Evolutionary conservation across 1,140 invertebrate species (phyloP), one percentile per base, ranked within the genome.

Genomic region (Cydia strobilella): DNA sequence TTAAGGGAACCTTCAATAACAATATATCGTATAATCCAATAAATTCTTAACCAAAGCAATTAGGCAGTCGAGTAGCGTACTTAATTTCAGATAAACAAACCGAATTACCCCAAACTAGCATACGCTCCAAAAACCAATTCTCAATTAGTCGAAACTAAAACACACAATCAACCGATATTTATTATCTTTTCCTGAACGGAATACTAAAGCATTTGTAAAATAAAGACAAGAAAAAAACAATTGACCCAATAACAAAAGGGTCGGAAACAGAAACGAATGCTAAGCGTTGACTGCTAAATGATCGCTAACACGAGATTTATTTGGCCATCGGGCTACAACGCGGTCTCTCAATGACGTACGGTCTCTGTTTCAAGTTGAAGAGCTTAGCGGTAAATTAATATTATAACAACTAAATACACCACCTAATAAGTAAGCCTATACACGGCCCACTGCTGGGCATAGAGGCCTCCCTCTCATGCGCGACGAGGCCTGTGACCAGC

Each of bases 271-370:
- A 72, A 76, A 76, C 75, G 69, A 76, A 76, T 76, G 75, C 65
- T 63, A 31, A 59, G 62, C 72, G 62, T 45, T 69, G 75, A 72
- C 69, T 72, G 75, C 69, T 76, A 76, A 72, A 76, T 48, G 59
- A 72, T 72, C 59, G 63, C 66, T 73, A 73, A 45, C 73, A 48
- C 27, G 54, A 76, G 75, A 76, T 76, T 76, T 73, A 76, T 76
- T 54, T 23, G 48, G 59, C 54, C 45, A 72, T 72, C 71, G 39
- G 18, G 12, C 42, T 20, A 31, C 25, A 7, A 39, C 69, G 69
- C 42, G 31, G 42, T 27, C 39, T 6, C 71, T 13, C 20, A 23
- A 48, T 72, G 71, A 25, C 18, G 71, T 13, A 27, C 10, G 45
- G 42, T 9, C 20, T 45, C 20, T 31, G 35, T 69, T 25, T 45